Percentiles rank a stretch among this genome's conserved stretches.
Conservation (phyloP, 2,888 invertebrate species). For the Amblyjoppa fuscipennis region DNA sequence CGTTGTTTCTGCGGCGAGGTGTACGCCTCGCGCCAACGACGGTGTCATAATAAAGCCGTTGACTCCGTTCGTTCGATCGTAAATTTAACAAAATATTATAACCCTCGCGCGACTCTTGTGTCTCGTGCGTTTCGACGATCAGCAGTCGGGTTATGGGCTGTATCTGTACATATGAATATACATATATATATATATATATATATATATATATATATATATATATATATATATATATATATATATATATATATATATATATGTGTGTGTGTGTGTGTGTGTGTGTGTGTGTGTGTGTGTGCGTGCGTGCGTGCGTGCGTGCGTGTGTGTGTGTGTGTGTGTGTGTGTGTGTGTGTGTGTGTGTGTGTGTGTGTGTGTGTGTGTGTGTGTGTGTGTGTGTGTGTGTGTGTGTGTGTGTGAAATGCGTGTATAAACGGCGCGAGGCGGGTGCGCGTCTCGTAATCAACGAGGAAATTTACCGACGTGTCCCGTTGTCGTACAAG, state of each 20-base stretch:
- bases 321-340: no score
- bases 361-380: no score
- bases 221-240: no score
- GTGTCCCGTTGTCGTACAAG: conserved; percentile 72
- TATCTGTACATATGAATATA: conserved; percentile 11
- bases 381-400: no score
- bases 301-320: no score
- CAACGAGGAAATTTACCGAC: conserved; percentile 79
- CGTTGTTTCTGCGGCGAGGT: conserved; percentile 41
- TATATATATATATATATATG: no score
- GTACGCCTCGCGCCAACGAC: conserved; percentile 56
- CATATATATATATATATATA: conserved; percentile 4
- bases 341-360: no score
- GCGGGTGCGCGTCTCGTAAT: conserved; percentile 76
- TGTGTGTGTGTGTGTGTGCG: no score
- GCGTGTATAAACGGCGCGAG: conserved; percentile 8
- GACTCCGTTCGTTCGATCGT: conserved; percentile 74
- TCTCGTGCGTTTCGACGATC: conserved; percentile 70
- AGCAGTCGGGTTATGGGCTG: neutral
- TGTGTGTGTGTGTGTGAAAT: neutral
- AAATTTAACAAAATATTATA: conserved; percentile 82
- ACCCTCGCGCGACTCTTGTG: conserved; percentile 54
- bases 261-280: no score
- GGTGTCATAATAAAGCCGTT: conserved; percentile 81
- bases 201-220: no score